Percentiles rank a stretch among this genome's conserved stretches.
phyloP scores from a whole-genome alignment of 2,113 vertebrate genomes.

The Labrus mixtus region DNA sequence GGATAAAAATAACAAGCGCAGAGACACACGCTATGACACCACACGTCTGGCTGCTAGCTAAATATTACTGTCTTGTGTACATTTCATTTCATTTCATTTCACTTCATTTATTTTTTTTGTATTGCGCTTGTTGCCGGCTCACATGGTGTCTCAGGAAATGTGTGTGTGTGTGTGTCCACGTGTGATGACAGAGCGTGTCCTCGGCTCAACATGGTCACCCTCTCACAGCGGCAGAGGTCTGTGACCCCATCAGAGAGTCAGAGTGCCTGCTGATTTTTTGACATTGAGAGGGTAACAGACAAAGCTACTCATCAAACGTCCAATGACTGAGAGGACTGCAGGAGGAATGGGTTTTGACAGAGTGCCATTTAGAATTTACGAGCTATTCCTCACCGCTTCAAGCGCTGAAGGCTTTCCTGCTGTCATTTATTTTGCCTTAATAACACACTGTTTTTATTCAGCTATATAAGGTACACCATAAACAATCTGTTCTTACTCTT shows the following conservation, averaged over 20 bases:
- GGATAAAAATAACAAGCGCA: conserved; percentile 68
- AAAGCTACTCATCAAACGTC: conserved; percentile 78
- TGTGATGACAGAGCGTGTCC: conserved; percentile 63
- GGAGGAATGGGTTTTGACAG: conserved; percentile 68
- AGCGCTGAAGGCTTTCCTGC: conserved; percentile 29
- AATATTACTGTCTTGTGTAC: conserved; percentile 36
- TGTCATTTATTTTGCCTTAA: conserved; percentile 36
- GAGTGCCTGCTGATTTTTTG: conserved; percentile 76
- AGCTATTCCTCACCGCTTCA: conserved; percentile 37
- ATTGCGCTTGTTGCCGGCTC: background rate
- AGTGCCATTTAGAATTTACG: conserved; percentile 72
- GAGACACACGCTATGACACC: conserved; percentile 52
- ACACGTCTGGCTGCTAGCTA: conserved; percentile 45
- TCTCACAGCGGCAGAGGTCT: conserved; percentile 70
- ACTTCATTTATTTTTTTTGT: conserved; percentile 49
- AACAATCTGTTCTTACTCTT: conserved; percentile 4
- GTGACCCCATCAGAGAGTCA: conserved; percentile 77
- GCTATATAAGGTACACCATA: conserved; percentile 5
- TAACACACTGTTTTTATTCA: conserved; percentile 12
- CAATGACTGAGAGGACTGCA: conserved; percentile 56
- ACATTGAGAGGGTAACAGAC: conserved; percentile 73
- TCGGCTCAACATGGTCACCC: conserved; percentile 67
- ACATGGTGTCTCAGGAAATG: conserved; percentile 27
- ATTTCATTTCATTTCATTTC: conserved; percentile 55
- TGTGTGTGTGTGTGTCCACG: conserved; percentile 28